These are phyloP conservation scores for Aradophagus sp. DNA, from an alignment of 1,140 invertebrate species.

Conservation along the genomic window DNA sequence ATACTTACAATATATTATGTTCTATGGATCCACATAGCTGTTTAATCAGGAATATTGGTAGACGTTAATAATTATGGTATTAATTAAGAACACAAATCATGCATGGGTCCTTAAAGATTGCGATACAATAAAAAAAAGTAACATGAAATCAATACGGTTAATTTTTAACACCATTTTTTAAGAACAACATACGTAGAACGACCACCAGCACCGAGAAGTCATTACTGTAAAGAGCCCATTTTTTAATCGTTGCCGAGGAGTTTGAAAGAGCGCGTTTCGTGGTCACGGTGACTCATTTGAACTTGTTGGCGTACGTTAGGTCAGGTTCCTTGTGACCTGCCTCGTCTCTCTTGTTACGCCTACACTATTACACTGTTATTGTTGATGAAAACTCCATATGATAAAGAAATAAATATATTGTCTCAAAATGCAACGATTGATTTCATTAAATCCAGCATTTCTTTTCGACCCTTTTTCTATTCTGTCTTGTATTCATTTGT, in stretches of 20 bases:
- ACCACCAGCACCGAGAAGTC: slow-evolving; percentile 37
- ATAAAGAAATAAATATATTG: slow-evolving; percentile 76
- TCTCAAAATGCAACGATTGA: slow-evolving; percentile 61
- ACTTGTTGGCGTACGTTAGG: slow-evolving; percentile 74
- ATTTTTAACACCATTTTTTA: slow-evolving; percentile 55
- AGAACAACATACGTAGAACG: slow-evolving; percentile 36
- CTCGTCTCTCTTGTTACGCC: slow-evolving; percentile 75
- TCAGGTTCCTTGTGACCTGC: slow-evolving; percentile 72
- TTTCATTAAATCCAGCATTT: slow-evolving; percentile 3
- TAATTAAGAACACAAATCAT: slow-evolving; percentile 30
- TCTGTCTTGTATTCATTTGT: too few species aligned
- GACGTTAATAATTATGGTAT: slow-evolving; percentile 27
- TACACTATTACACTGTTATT: slow-evolving; percentile 74
- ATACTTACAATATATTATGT: too few species aligned
- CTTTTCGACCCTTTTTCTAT: neutral
- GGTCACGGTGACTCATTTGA: slow-evolving; percentile 69
- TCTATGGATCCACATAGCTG: too few species aligned
- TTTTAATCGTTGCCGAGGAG: slow-evolving; percentile 44
- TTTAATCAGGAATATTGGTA: too few species aligned
- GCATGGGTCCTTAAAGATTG: slow-evolving; percentile 37
- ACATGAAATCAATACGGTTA: slow-evolving; percentile 35
- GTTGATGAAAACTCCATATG: slow-evolving; percentile 74
- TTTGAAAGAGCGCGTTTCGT: slow-evolving; percentile 45
- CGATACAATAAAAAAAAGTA: slow-evolving; percentile 37
- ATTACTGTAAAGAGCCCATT: slow-evolving; percentile 48